Conservation (phyloP, 2,888 invertebrate genomes). For the Megamerina dolium region DNA sequence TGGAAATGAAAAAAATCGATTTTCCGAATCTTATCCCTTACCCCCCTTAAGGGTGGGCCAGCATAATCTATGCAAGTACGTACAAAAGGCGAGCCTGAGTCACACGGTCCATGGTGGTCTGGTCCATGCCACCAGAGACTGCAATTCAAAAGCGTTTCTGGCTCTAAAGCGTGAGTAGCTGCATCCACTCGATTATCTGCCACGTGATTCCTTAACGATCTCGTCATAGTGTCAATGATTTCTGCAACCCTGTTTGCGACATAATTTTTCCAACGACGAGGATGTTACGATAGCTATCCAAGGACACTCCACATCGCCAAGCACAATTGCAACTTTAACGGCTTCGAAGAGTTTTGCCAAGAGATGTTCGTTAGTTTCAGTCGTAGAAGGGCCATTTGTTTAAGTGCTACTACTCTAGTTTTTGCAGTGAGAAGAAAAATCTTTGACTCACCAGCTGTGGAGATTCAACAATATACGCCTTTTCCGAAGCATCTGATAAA, state of each 20-base stretch:
- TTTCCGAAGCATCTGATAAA: constrained; percentile 4
- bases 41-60: no score
- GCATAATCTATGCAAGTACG: no score
- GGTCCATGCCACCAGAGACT: no score
- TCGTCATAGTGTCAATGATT: constrained; percentile 3
- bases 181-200: no score
- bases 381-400: background rate
- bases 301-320: constrained; percentile 1
- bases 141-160: no score
- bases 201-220: no score
- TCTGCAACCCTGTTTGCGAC: constrained; percentile 4
- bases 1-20: no score
- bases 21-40: no score
- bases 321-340: background rate
- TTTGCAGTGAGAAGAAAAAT: constrained; percentile 4
- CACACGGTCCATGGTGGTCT: no score
- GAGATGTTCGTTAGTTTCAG: background rate
- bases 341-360: background rate
- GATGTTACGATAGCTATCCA: constrained; percentile 8
- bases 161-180: no score
- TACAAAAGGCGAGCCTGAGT: no score
- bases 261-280: constrained; percentile 10
- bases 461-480: constrained; percentile 3
- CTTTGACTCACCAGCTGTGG: background rate
- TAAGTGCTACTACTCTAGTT: background rate